phyloP scores from a whole-genome alignment of 2,797 vertebrate species.

The Crocodylus rhombifer region DNA sequence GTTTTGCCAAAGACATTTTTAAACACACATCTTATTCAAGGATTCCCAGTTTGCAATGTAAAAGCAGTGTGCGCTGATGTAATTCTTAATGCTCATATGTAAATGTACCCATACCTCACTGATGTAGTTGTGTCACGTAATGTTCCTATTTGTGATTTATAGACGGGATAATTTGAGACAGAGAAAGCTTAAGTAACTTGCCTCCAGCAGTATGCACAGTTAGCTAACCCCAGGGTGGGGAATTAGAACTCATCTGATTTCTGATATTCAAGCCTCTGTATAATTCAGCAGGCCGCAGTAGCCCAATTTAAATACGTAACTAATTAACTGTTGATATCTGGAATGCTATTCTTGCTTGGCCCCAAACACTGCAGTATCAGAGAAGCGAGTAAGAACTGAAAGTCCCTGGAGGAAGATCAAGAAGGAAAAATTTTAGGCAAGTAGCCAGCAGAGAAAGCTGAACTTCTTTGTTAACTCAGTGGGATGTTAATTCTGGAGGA shows the following conservation, averaged over 20 bases:
- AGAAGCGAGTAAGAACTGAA: neutral
- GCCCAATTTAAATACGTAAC: conserved; percentile 55
- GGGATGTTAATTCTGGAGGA: conserved; percentile 42
- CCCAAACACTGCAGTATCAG: neutral
- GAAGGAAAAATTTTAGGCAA: neutral
- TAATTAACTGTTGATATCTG: conserved; percentile 54
- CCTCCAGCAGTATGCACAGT: conserved; percentile 33
- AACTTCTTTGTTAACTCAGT: neutral
- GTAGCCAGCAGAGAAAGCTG: neutral
- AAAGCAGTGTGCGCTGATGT: neutral
- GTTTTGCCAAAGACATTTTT: conserved; percentile 4
- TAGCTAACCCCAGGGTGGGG: neutral
- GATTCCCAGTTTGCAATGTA: neutral
- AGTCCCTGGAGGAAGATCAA: neutral
- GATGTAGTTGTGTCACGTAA: conserved; percentile 60
- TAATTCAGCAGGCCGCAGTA: conserved; percentile 62
- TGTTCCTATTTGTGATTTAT: neutral
- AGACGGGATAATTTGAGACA: neutral
- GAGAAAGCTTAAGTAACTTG: conserved; percentile 30
- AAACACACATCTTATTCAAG: conserved; percentile 1
- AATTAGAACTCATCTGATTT: conserved; percentile 60
- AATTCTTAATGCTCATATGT: neutral
- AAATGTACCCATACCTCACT: conserved; percentile 27
- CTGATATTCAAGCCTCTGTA: conserved; percentile 49
- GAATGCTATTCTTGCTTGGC: neutral